Base-by-base conservation (phyloP, 2,113 vertebrate genomes). In the Larimichthys crocea region DNA sequence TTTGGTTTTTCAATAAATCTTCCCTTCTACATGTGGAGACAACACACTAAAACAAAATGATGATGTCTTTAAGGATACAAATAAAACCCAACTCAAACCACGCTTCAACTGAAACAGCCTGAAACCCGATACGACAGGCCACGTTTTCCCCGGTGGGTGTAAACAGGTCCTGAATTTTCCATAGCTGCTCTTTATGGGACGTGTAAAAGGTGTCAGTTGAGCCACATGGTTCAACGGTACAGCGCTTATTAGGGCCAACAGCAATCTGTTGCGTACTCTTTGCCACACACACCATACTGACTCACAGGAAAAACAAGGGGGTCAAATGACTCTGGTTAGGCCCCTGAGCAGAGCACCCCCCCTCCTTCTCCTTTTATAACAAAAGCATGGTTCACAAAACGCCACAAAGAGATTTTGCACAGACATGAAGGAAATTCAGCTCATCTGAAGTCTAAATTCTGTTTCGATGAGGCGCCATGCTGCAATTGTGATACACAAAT, bases 311-410 rank as follows among this genome's bases (percentile, higher is more conserved):
- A 92, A 86, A 90, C 85, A 89, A 79, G 65, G 60, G 74, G 83
- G 86, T 92, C 87, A 90, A 91, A 88, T 88, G 90, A 92, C 87
- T 86, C 52, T 56, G 49, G 84, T 90, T 84, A 86, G 84, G 68
- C 76, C 81, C 76, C 83, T 56, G 63, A 90, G 82, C 46, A 76
- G 52, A 86, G 78, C 73, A 75, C 22, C 48, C 64, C 35, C 85
- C 35, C 22, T 26, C 86, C 67, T 80, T 79, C 52, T 65, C 29
- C 22, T 2, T 67, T 74, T 74, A 64, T 57, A 77, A 80, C 62
- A 84, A 85, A 85, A 76, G 19, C 31, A 16, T 56, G n/a, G 50
- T 76, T 78, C 48, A 64, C 46, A 78, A 79, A 81, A 76, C 2
- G 20, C 46, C 50, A 76, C 42, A 76, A 80, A 80, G 63, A 74